Conservation (phyloP, 2,113 vertebrate genomes). For the Pica pica region DNA sequence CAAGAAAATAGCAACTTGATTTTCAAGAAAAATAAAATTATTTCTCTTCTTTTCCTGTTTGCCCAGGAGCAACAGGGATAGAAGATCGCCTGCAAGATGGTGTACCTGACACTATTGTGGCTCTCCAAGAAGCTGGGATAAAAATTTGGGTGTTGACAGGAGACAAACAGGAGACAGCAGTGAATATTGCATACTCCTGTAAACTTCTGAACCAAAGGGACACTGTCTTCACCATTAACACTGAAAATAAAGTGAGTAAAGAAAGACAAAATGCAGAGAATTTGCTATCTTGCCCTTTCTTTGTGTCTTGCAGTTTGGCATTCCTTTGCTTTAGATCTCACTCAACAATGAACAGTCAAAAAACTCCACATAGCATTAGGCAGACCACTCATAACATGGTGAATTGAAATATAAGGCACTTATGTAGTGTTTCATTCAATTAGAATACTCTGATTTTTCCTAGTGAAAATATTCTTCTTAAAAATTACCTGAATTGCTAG, state of each 20-base stretch:
- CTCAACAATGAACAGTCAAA: neutral
- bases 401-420: neutral
- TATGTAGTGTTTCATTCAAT: neutral
- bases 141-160: constrained; percentile 94
- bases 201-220: constrained; percentile 85
- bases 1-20: neutral
- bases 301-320: neutral
- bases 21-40: neutral
- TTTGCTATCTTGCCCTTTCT: neutral
- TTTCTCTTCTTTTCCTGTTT: neutral
- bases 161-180: constrained; percentile 93
- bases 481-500: neutral
- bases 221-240: constrained; percentile 88
- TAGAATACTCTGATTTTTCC: neutral
- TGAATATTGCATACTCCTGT: constrained; percentile 93
- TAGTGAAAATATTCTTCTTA: neutral
- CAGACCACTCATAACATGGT: neutral
- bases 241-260: constrained; percentile 80
- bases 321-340: neutral
- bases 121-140: constrained; percentile 89
- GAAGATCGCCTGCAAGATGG: constrained; percentile 93
- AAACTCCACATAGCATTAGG: neutral
- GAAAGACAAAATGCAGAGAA: neutral
- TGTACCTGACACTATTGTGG: constrained; percentile 85
- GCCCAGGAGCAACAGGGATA: constrained; percentile 90